Conservation (phyloP, 2,797 vertebrate genomes). For the Catamblyrhynchus diadema region DNA sequence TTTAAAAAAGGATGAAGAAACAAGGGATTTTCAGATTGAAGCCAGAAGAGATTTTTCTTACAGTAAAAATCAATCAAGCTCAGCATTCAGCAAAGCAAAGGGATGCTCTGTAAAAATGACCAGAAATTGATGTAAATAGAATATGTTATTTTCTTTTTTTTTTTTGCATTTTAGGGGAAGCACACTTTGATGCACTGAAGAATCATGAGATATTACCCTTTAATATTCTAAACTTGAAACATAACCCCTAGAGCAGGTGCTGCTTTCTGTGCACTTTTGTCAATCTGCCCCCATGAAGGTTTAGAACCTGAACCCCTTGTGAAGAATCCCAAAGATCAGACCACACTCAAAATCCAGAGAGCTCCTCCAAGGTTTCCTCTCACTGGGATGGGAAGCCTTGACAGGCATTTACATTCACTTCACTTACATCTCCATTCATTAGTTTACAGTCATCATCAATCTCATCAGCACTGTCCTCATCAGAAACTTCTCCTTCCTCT, state of each 20-base stretch:
- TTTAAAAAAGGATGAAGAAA: not conserved
- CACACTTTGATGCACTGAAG: not conserved
- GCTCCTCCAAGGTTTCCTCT: not conserved
- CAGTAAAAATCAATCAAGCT: not conserved
- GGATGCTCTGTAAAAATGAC: not conserved
- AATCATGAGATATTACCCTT: not conserved
- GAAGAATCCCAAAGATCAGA: not conserved
- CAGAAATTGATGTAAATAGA: not conserved
- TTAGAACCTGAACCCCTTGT: not conserved
- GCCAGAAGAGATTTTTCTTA: not conserved
- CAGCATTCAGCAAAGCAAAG: not conserved
- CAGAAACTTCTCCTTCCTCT: constrained; percentile 96
- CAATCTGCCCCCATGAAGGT: not conserved
- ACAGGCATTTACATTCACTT: not conserved
- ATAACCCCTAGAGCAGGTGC: not conserved
- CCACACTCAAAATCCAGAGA: not conserved
- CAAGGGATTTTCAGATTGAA: not conserved
- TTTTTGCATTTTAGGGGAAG: not conserved
- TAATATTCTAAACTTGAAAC: not conserved
- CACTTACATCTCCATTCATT: constrained; percentile 93
- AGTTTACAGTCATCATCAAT: constrained; percentile 97
- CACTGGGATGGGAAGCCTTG: not conserved
- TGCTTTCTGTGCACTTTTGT: not conserved
- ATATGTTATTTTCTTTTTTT: not conserved
- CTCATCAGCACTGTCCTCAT: constrained; percentile 97